A percentile compares a stretch with the other conserved stretches of the same genome.
These are phyloP conservation scores for Cyprinodon variegatus DNA, from an alignment of 2,113 vertebrate genomes.

Conservation along the genomic window DNA sequence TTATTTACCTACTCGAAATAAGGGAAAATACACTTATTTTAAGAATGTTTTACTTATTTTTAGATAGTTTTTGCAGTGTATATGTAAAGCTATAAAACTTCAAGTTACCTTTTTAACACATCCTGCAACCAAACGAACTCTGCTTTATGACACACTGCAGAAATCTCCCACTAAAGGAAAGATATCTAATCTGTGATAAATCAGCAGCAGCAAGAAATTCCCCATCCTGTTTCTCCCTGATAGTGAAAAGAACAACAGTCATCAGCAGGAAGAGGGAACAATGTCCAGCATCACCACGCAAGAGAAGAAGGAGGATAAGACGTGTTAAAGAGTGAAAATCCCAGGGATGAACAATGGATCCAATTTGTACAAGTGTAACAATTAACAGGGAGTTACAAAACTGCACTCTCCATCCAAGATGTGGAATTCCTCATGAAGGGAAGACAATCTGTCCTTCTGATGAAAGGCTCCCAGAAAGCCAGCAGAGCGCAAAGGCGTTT, in stretches of 20 bases:
- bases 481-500: constrained; percentile 36
- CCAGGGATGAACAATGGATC: constrained; percentile 51
- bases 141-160: constrained; percentile 34
- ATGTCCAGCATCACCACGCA: constrained; percentile 59
- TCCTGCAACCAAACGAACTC: constrained; percentile 1
- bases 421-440: constrained; percentile 46
- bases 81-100: constrained; percentile 10
- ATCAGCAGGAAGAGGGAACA: constrained; percentile 70
- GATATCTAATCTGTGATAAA: constrained; percentile 70
- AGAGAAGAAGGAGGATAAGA: constrained; percentile 36
- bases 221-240: constrained; percentile 60
- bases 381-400: constrained; percentile 39
- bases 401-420: constrained; percentile 32
- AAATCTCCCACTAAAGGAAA: constrained; percentile 42
- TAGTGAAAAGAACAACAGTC: constrained; percentile 72
- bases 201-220: constrained; percentile 76
- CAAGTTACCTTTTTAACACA: constrained; percentile 4
- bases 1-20: no score
- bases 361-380: constrained; percentile 38
- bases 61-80: background rate
- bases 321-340: constrained; percentile 37
- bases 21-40: no score
- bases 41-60: no score
- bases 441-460: constrained; percentile 65
- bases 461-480: constrained; percentile 55